Conservation (phyloP, 2,113 vertebrate species). For the Bubo blakistoni region DNA sequence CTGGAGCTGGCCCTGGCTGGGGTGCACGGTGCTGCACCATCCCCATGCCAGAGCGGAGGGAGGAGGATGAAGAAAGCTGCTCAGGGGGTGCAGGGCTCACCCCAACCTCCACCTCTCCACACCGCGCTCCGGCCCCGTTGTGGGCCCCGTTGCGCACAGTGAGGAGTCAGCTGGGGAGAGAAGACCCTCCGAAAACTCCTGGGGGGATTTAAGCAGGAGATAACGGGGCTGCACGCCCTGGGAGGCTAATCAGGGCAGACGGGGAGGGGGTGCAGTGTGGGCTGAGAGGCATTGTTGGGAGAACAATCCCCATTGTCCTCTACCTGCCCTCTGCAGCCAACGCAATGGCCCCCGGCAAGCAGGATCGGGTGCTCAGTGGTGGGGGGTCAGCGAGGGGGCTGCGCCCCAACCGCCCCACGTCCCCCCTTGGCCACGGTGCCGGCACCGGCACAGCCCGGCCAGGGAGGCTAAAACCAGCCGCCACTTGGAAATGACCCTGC, state of each 20-base stretch:
- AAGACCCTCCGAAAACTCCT: accelerated
- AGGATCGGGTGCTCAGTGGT: constrained; percentile 69
- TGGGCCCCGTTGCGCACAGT: accelerated
- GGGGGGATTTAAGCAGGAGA: neutral
- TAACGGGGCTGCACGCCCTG: neutral
- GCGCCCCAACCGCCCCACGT: accelerated
- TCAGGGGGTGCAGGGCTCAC: neutral
- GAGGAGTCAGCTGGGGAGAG: neutral
- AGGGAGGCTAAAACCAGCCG: neutral
- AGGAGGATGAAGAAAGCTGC: neutral
- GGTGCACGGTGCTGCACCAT: accelerated
- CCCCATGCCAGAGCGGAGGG: accelerated
- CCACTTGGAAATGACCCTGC: neutral
- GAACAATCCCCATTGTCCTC: constrained; percentile 86
- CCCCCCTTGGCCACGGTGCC: neutral
- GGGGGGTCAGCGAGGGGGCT: constrained; percentile 76
- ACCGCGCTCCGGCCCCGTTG: accelerated
- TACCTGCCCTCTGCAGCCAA: constrained; percentile 87
- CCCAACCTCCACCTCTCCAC: neutral
- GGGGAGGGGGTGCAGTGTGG: neutral
- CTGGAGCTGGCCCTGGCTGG: neutral
- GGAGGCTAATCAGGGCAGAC: neutral
- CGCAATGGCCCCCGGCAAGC: constrained; percentile 76
- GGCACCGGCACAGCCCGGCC: neutral
- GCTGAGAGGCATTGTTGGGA: constrained; percentile 75